These are phyloP conservation scores for Rhincodon typus DNA, from an alignment of 2,797 vertebrate species.

Conservation along the genomic window DNA sequence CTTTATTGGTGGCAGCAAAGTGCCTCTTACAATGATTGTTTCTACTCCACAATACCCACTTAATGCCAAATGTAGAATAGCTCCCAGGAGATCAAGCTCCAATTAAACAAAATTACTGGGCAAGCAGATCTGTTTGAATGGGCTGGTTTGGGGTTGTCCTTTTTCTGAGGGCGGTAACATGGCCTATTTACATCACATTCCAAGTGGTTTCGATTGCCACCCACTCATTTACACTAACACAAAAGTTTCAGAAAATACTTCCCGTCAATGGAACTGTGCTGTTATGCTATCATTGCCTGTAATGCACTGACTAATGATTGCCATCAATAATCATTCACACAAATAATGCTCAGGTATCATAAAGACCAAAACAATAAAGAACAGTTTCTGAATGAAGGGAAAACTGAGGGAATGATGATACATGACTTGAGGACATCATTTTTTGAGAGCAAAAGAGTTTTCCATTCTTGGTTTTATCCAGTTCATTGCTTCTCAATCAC, in stretches of 20 bases:
- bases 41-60: background rate
- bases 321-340: background rate
- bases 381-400: background rate
- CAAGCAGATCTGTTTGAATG: background rate
- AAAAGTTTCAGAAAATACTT: background rate
- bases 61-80: constrained; percentile 28
- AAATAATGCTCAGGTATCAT: background rate
- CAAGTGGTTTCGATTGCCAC: background rate
- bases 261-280: background rate
- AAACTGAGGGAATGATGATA: no score
- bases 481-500: background rate
- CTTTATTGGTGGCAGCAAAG: background rate
- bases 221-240: constrained; percentile 17
- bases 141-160: background rate
- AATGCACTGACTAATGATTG: background rate
- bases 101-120: background rate
- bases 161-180: background rate
- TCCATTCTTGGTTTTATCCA: background rate
- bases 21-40: background rate
- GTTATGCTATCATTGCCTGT: no score
- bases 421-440: background rate
- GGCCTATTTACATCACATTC: background rate
- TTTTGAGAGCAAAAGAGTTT: background rate
- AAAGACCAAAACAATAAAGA: background rate
- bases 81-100: background rate